A percentile compares a stretch with the other conserved stretches of the same genome.
These are phyloP conservation scores for Nycticorax nycticorax DNA, from an alignment of 2,113 vertebrate species.

Conservation along the genomic window DNA sequence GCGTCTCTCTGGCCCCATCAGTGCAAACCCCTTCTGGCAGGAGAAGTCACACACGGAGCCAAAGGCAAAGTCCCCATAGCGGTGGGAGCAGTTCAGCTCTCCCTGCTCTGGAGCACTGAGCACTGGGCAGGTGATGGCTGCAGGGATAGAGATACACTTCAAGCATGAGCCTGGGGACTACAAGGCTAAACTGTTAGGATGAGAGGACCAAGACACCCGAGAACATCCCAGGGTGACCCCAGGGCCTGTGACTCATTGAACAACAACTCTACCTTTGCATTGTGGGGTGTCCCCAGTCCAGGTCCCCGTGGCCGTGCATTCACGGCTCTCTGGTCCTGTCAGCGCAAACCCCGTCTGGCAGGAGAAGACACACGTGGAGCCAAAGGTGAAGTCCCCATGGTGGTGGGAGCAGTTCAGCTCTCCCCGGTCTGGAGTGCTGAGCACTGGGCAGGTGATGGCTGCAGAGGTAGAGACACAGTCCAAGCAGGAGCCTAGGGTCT, in stretches of 20 bases:
- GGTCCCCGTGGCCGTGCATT: slow-evolving; percentile 58
- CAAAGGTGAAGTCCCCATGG: slow-evolving; percentile 49
- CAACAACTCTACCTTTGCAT: slow-evolving; percentile 39
- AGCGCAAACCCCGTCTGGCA: slow-evolving; percentile 71
- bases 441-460: slow-evolving; percentile 51
- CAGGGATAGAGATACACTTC: background rate
- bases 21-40: too few relatives aligned
- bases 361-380: slow-evolving; percentile 73
- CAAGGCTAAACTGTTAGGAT: background rate
- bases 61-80: too few relatives aligned
- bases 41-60: too few relatives aligned
- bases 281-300: slow-evolving; percentile 56
- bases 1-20: too few relatives aligned
- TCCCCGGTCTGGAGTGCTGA: slow-evolving; percentile 1
- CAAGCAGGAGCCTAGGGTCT: background rate
- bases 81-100: background rate
- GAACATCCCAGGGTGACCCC: background rate
- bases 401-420: slow-evolving; percentile 63
- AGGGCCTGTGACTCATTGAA: background rate
- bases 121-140: slow-evolving; percentile 62
- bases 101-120: slow-evolving; percentile 21
- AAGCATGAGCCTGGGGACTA: background rate
- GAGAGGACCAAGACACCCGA: background rate
- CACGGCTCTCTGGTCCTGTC: slow-evolving; percentile 7
- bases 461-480: background rate